A percentile compares a stretch with the other conserved stretches of the same genome.
phyloP scores from a whole-genome alignment of 1,140 invertebrate species.

The Hypothenemus hampei region DNA sequence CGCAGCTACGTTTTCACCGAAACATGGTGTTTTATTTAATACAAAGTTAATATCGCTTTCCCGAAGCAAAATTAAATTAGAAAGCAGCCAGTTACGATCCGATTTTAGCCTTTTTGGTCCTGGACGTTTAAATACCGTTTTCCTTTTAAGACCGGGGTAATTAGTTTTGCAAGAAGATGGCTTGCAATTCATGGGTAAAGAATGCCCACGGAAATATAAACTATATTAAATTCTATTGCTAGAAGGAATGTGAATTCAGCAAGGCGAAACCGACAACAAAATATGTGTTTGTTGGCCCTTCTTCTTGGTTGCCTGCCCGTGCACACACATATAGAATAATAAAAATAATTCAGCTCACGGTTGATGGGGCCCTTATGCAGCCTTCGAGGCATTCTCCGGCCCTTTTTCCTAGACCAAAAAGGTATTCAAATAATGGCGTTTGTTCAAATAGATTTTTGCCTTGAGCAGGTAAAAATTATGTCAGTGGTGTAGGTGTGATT shows the following conservation, averaged over 20 bases:
- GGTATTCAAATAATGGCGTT: constrained; percentile 7
- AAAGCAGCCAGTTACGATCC: constrained; percentile 8
- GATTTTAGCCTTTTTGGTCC: constrained; percentile 6
- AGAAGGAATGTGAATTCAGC: background rate
- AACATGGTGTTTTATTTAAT: constrained; percentile 10
- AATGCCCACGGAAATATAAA: too few relatives aligned
- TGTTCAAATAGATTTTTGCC: background rate
- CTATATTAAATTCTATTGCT: too few relatives aligned
- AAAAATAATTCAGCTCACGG: constrained; percentile 8
- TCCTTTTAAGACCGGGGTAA: constrained; percentile 4
- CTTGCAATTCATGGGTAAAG: too few relatives aligned
- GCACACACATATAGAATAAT: background rate
- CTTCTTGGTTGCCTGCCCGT: background rate
- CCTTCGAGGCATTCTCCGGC: constrained; percentile 4
- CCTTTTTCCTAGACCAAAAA: background rate
- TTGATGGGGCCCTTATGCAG: constrained; percentile 10
- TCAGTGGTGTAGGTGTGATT: constrained; percentile 5
- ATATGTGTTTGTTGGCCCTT: background rate
- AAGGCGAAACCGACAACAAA: background rate
- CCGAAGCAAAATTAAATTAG: constrained; percentile 14
- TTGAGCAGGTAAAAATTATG: constrained; percentile 9
- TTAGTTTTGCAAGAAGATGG: too few relatives aligned
- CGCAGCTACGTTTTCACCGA: constrained; percentile 6
- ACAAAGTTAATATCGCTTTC: constrained; percentile 12
- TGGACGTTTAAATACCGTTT: background rate